These are phyloP conservation scores for Drosophila suboccidentalis DNA, from an alignment of 2,888 invertebrate genomes.

Conservation along the genomic window DNA sequence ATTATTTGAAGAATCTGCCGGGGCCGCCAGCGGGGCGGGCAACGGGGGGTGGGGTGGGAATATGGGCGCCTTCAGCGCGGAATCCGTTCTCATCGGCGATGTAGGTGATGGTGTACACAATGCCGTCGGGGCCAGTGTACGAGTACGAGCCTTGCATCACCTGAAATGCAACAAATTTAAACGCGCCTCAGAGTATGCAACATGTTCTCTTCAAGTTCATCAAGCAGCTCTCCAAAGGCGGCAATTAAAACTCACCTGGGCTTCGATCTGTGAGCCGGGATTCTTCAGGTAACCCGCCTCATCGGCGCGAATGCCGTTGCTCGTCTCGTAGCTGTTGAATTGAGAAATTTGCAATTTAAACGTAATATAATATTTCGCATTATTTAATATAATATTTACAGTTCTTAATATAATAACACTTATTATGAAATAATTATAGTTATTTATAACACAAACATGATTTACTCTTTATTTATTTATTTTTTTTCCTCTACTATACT, in stretches of 20 bases:
- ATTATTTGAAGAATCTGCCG: slow-evolving; percentile 82
- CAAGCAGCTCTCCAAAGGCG: slow-evolving; percentile 17
- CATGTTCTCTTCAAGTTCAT: neutral
- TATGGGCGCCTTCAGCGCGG: slow-evolving; percentile 86
- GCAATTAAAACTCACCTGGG: slow-evolving; percentile 84
- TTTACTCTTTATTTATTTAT: no score
- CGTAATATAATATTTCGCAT: no score
- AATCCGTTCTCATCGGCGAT: slow-evolving; percentile 86
- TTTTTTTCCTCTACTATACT: neutral
- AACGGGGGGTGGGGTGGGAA: slow-evolving; percentile 86
- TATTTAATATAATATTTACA: no score
- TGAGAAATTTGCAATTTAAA: neutral
- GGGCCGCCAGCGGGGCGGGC: slow-evolving; percentile 62
- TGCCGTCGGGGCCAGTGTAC: slow-evolving; percentile 88
- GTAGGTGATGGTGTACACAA: slow-evolving; percentile 87
- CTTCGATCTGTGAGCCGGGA: slow-evolving; percentile 87
- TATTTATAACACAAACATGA: no score
- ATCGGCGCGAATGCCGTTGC: slow-evolving; percentile 88
- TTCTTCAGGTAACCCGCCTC: slow-evolving; percentile 88
- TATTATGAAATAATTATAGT: no score
- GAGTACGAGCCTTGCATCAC: slow-evolving; percentile 88
- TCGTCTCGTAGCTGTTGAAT: slow-evolving; percentile 87
- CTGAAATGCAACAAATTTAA: slow-evolving; percentile 54
- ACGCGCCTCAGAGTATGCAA: slow-evolving; percentile 31
- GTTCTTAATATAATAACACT: no score